Percentiles rank a stretch among this genome's conserved stretches.
These are phyloP conservation scores for Plemyria rubiginata DNA, from an alignment of 2,888 invertebrate genomes.

Conservation along the genomic window DNA sequence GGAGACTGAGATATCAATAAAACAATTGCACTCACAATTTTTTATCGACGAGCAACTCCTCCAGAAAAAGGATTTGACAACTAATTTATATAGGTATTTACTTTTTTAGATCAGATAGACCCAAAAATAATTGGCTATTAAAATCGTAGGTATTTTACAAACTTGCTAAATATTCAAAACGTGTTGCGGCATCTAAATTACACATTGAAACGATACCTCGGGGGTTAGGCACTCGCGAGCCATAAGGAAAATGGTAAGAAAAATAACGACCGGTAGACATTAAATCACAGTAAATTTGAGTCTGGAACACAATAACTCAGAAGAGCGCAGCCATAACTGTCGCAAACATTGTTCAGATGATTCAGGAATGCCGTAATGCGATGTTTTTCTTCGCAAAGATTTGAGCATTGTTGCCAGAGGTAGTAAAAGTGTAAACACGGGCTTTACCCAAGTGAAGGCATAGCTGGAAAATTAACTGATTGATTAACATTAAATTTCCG, in stretches of 20 bases:
- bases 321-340: constrained; percentile 76
- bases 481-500: neutral
- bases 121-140: constrained; percentile 12
- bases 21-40: neutral
- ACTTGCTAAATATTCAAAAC: constrained; percentile 42
- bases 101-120: neutral
- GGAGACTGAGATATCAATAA: neutral
- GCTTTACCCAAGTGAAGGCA: neutral
- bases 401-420: constrained; percentile 29
- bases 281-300: constrained; percentile 79
- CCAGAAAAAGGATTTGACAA: no score
- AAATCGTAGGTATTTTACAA: constrained; percentile 19
- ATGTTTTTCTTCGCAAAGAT: constrained; percentile 58
- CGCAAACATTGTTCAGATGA: constrained; percentile 78
- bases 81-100: no score
- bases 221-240: constrained; percentile 41
- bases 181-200: constrained; percentile 44
- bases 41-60: no score
- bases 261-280: constrained; percentile 66
- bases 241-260: constrained; percentile 58
- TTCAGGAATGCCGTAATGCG: constrained; percentile 74
- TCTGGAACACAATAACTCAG: constrained; percentile 77
- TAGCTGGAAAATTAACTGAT: neutral
- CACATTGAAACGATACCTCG: constrained; percentile 40
- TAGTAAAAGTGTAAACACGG: neutral